phyloP scores from a whole-genome alignment of 2,113 vertebrate genomes.

The Bettongia penicillata region DNA sequence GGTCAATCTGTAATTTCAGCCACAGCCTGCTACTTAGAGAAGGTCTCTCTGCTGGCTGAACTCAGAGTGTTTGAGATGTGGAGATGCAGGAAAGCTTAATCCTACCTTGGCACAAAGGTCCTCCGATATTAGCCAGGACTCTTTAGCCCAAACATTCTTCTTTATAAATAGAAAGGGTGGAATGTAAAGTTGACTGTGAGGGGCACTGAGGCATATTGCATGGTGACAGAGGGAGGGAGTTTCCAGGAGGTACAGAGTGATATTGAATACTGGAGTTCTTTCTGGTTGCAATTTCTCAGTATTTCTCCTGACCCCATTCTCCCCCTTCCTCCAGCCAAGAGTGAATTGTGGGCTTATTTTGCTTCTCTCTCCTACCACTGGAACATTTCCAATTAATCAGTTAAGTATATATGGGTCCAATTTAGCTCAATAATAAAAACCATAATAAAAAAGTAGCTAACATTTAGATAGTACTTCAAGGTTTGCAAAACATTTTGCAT shows the following conservation, averaged over 20 bases:
- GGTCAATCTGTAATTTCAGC: conserved; percentile 44
- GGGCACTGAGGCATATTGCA: not conserved
- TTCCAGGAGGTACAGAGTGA: not conserved
- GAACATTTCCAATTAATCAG: conserved; percentile 23
- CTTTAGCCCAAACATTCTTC: conserved; percentile 59
- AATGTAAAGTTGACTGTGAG: conserved; percentile 24
- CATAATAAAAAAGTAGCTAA: not conserved
- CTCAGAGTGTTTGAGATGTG: conserved; percentile 57
- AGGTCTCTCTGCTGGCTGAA: conserved; percentile 48
- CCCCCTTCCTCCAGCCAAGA: conserved; percentile 25
- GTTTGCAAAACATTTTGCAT: not conserved
- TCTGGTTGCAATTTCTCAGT: not conserved
- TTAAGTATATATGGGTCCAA: not conserved
- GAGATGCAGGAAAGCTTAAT: conserved; percentile 66
- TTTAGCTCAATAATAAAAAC: not conserved
- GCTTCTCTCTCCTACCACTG: conserved; percentile 9
- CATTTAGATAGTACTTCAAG: not conserved
- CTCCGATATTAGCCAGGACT: not conserved
- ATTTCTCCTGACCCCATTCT: not conserved
- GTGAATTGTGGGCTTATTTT: not conserved
- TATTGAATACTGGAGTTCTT: not conserved
- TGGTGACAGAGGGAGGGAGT: not conserved
- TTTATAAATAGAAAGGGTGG: conserved; percentile 76
- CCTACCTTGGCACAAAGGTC: conserved; percentile 53
- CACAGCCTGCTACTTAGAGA: not conserved